Evolutionary conservation across 2,113 vertebrate genomes (phyloP).

Genomic region (Tylochromis polylepis): DNA sequence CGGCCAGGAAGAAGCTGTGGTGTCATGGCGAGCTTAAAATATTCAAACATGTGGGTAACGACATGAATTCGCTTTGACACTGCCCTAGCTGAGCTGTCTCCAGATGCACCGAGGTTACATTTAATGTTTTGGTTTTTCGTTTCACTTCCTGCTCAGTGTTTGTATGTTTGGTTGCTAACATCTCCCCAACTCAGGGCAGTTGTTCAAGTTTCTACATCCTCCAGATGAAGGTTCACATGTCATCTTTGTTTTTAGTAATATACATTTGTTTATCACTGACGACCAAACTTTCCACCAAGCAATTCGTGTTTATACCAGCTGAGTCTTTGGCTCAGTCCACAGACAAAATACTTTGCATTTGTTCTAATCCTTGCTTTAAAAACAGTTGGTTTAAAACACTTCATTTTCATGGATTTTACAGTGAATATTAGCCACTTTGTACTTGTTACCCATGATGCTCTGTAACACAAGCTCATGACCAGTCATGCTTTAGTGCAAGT

Average conservation of each 20-base stretch:
- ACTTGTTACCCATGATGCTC: neutral
- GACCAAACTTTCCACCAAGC: neutral
- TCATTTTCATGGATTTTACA: neutral
- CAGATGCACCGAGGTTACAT: neutral
- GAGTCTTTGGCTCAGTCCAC: neutral
- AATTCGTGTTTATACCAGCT: neutral
- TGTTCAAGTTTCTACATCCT: neutral
- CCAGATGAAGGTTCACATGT: neutral
- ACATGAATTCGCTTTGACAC: neutral
- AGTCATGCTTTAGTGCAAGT: neutral
- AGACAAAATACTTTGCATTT: neutral
- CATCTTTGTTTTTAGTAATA: neutral
- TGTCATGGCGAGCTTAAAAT: neutral
- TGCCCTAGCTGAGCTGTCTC: neutral
- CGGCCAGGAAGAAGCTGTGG: neutral
- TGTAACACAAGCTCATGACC: neutral
- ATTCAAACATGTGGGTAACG: neutral
- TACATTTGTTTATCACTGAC: neutral
- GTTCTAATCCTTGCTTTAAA: neutral
- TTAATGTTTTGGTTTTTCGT: neutral
- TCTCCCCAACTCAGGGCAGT: neutral
- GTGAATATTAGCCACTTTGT: neutral
- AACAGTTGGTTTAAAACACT: neutral
- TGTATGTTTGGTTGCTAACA: neutral
- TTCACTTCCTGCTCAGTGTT: neutral